phyloP scores from a whole-genome alignment of 1,140 invertebrate genomes.

The Heliothis virescens region DNA sequence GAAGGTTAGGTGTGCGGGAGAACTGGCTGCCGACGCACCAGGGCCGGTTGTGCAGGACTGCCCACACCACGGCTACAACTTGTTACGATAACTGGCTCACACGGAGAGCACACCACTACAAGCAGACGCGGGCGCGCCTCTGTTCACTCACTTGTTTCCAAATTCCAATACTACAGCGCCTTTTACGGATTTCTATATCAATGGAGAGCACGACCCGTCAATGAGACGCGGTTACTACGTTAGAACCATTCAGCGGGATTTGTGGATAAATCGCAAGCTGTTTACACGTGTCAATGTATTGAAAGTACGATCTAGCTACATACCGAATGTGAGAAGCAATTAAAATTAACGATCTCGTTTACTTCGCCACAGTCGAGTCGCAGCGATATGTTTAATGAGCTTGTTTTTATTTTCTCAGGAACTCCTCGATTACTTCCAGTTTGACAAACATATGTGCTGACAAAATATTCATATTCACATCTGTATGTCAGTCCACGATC shows the following conservation, averaged over 20 bases:
- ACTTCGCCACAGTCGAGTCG: not conserved
- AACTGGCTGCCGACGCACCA: not conserved
- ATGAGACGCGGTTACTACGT: not conserved
- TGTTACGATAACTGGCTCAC: not conserved
- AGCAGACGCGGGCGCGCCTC: not conserved
- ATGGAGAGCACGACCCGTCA: not conserved
- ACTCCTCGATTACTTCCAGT: not conserved
- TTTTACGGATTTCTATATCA: not conserved
- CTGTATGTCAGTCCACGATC: not conserved
- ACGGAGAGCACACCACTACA: not conserved
- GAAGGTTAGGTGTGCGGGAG: not conserved
- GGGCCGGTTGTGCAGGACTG: not conserved
- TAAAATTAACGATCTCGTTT: constrained; percentile 20
- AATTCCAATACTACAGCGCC: not conserved
- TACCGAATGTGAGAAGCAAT: constrained; percentile 23
- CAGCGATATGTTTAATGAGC: constrained; percentile 1
- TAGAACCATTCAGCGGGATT: not conserved
- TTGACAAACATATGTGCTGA: no score
- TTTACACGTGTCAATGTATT: constrained; percentile 15
- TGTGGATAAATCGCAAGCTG: not conserved
- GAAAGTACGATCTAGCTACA: not conserved
- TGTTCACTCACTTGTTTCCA: not conserved
- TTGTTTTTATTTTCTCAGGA: not conserved
- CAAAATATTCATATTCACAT: no score
- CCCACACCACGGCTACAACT: not conserved